Evolutionary conservation across 2,113 vertebrate species (phyloP), one percentile per base, ranked within the genome.

Genomic region (Solea solea): DNA sequence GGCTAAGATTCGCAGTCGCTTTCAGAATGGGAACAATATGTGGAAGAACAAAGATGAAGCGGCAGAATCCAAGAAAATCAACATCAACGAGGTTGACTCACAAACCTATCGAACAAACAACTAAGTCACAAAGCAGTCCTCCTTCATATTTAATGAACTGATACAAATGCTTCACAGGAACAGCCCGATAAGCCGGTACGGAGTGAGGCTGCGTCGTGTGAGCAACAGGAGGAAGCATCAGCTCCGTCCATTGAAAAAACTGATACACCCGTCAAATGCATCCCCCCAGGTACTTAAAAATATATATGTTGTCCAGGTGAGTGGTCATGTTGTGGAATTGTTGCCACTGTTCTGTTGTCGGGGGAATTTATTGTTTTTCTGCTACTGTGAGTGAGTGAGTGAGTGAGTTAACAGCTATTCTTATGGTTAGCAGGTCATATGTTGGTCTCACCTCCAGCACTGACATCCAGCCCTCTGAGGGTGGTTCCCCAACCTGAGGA

Each of bases 21-120:
- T 96, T 89, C 96, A 98, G 83, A 96, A 91, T 66, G 93, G 93
- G 39, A 92, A 91, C 72, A 96, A 85, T 64, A 77, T 95, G 80
- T 95, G 95, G 92, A 94, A 91, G 56, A 76, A 60, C 0, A 94
- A 94, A 72, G 93, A 92, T 69, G 88, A 88, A 60, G 85, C 62
- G 11, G 74, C 61, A 9, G 81, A 88, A 0, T 86, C 77, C 74
- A 92, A 69, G 62, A 92, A 82, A 60, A 64, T 54, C 40, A 88
- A 94, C 65, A 16, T 72, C 57, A 93, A 92, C 57, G 93, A 92
- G 91, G 92, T 93, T 45, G 1, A 57, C 7, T 46, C 15, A 28
- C 16, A 39, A 21, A 42, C 7, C 2, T 48, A 2, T 4, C 14
- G 0, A 16, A n/a, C 45, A 4, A 41, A n/a, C 28, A 4, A 9